phyloP scores from a whole-genome alignment of 2,113 vertebrate genomes.

The Dipodomys stephensi region DNA sequence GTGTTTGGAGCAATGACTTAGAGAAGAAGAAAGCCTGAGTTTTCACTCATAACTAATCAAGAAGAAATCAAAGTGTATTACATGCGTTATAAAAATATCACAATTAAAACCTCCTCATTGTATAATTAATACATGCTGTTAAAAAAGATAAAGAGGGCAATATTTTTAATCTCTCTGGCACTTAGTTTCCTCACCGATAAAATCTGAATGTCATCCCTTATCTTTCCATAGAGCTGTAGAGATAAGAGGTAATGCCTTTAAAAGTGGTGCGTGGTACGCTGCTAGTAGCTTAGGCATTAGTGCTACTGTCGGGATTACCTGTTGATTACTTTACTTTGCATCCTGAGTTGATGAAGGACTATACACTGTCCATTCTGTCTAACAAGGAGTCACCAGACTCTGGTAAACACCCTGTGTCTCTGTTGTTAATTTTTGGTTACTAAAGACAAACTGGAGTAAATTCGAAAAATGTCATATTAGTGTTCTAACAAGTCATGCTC shows the following conservation, averaged over 20 bases:
- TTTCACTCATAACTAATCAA: not conserved
- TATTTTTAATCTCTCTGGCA: not conserved
- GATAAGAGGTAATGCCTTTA: not conserved
- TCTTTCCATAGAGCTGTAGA: not conserved
- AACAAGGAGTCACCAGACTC: not conserved
- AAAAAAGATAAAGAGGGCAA: no score
- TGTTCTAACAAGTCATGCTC: not conserved
- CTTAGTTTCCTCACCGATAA: conserved; percentile 38
- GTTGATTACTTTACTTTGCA: not conserved
- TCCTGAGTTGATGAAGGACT: not conserved
- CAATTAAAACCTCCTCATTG: no score
- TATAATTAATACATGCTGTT: no score
- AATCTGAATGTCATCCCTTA: not conserved
- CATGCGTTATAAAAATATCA: no score
- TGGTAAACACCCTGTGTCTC: not conserved
- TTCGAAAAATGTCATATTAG: not conserved
- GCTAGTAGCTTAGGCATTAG: not conserved
- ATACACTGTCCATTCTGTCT: not conserved
- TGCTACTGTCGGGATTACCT: accelerated
- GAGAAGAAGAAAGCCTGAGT: not conserved
- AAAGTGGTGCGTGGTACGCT: no score
- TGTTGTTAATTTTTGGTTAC: not conserved
- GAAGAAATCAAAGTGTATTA: not conserved
- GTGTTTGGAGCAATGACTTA: not conserved
- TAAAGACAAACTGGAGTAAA: not conserved